Conservation (phyloP, 2,797 vertebrate genomes). For the Sebastes goodei region DNA sequence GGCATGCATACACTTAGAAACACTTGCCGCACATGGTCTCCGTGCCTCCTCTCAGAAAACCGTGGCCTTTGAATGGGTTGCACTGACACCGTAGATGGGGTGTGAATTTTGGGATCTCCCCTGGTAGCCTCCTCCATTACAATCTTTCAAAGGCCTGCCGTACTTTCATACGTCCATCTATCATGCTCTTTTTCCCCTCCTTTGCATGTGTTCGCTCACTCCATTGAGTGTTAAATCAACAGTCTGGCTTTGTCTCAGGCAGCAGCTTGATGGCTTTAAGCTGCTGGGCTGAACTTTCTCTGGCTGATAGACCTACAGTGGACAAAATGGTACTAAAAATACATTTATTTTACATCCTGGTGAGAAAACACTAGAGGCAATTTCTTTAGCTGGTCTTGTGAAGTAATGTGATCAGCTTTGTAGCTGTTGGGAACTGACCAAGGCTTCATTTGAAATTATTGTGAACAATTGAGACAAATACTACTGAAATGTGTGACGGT, state of each 20-base stretch:
- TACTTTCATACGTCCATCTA: slow-evolving; percentile 74
- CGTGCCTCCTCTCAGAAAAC: slow-evolving; percentile 45
- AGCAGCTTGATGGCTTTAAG: slow-evolving; percentile 73
- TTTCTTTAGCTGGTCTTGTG: slow-evolving; percentile 24
- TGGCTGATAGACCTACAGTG: slow-evolving; percentile 53
- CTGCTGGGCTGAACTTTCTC: slow-evolving; percentile 60
- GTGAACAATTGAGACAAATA: neutral
- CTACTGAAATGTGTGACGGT: neutral
- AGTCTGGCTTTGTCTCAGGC: slow-evolving; percentile 70
- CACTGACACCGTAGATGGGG: slow-evolving; percentile 63
- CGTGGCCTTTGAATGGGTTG: slow-evolving; percentile 56
- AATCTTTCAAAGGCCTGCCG: slow-evolving; percentile 70
- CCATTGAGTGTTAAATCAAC: slow-evolving; percentile 74
- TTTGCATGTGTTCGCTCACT: slow-evolving; percentile 74
- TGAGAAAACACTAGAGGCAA: slow-evolving; percentile 25
- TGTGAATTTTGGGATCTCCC: slow-evolving; percentile 72
- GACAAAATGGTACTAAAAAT: slow-evolving; percentile 53
- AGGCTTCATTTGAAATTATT: slow-evolving; percentile 1
- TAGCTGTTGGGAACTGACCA: slow-evolving; percentile 11
- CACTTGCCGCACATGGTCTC: slow-evolving; percentile 23
- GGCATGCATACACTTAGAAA: slow-evolving; percentile 10
- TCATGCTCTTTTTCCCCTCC: slow-evolving; percentile 69
- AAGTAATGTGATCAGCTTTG: neutral
- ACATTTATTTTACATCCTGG: slow-evolving; percentile 36
- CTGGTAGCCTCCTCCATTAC: slow-evolving; percentile 69